phyloP scores from a whole-genome alignment of 2,888 invertebrate genomes.

The Cheilosia variabilis region DNA sequence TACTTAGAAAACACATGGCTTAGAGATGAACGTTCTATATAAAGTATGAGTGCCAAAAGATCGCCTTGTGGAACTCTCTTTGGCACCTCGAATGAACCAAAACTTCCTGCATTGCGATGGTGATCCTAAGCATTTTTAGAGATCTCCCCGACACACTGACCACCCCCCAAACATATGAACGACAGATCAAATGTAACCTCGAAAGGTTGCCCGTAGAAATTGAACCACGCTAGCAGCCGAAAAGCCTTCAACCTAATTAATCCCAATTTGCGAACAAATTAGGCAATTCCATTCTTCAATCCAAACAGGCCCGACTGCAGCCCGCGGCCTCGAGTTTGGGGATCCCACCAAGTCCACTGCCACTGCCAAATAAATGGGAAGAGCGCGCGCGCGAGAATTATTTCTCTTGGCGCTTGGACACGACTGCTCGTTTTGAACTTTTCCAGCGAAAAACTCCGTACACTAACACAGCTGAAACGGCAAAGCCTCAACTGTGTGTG shows the following conservation, averaged over 20 bases:
- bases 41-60: no score
- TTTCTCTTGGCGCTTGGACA: slow-evolving; percentile 31
- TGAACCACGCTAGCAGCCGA: no score
- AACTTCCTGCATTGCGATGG: no score
- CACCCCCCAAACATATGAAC: no score
- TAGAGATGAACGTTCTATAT: no score
- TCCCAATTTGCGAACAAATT: not conserved
- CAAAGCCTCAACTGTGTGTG: slow-evolving; percentile 31
- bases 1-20: no score
- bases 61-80: no score
- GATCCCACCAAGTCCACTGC: not conserved
- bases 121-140: no score
- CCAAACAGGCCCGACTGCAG: slow-evolving; percentile 34
- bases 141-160: no score
- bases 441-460: slow-evolving; percentile 26
- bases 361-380: not conserved
- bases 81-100: no score
- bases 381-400: slow-evolving; percentile 26
- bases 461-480: not conserved
- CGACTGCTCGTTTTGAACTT: slow-evolving; percentile 36
- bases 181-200: no score
- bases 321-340: slow-evolving; percentile 4
- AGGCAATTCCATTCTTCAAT: not conserved
- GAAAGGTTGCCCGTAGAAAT: no score
- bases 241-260: not conserved